These are phyloP conservation scores for Opisthograptis luteolata DNA, from an alignment of 2,888 invertebrate species.

Conservation along the genomic window DNA sequence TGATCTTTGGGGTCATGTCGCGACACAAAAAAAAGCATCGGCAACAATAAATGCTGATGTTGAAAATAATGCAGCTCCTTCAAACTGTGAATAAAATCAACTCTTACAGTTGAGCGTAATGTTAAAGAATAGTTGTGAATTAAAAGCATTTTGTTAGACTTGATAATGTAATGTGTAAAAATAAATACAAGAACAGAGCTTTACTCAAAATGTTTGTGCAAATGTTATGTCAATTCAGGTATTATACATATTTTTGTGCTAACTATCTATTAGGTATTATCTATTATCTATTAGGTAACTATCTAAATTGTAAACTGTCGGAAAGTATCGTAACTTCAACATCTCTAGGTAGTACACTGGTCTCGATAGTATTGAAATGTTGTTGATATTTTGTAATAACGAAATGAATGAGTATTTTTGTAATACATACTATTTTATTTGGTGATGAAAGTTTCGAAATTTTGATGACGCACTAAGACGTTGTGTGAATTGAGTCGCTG, in stretches of 20 bases:
- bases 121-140: too few relatives aligned
- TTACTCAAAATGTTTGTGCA: slow-evolving; percentile 24
- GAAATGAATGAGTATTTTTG: slow-evolving; percentile 19
- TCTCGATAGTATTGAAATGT: neutral
- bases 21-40: too few relatives aligned
- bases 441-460: neutral
- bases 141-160: too few relatives aligned
- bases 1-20: too few relatives aligned
- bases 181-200: slow-evolving; percentile 9
- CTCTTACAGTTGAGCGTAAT: too few relatives aligned
- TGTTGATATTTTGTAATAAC: slow-evolving; percentile 6
- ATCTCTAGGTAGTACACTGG: neutral
- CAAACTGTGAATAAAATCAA: too few relatives aligned
- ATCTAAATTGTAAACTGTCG: neutral
- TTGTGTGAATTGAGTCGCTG: neutral
- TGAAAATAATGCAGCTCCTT: too few relatives aligned
- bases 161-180: too few relatives aligned
- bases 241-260: slow-evolving; percentile 19
- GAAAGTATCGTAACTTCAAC: neutral
- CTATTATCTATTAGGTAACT: too few relatives aligned
- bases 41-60: too few relatives aligned
- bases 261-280: slow-evolving; percentile 7
- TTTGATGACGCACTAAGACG: neutral
- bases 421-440: slow-evolving; percentile 17
- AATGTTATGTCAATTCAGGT: slow-evolving; percentile 25